Percentiles rank a stretch among this genome's conserved stretches.
These are phyloP conservation scores for Labeo catla DNA, from an alignment of 2,113 vertebrate genomes.

Conservation along the genomic window DNA sequence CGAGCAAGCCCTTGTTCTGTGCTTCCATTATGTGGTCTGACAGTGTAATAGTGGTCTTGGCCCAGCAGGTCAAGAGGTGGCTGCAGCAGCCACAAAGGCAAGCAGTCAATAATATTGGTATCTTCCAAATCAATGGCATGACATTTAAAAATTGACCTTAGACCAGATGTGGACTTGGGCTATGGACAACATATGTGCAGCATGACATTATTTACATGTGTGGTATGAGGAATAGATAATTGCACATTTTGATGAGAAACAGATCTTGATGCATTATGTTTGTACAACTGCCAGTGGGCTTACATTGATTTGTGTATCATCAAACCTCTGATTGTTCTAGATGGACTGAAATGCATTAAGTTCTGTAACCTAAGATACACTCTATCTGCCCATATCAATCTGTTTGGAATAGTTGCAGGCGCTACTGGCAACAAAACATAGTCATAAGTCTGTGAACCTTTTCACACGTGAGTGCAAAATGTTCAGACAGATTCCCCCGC, in stretches of 20 bases:
- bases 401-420: background rate
- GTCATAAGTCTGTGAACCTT: slow-evolving; percentile 19
- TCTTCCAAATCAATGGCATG: slow-evolving; percentile 55
- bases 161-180: slow-evolving; percentile 57
- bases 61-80: slow-evolving; percentile 57
- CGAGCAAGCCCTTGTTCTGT: slow-evolving; percentile 20
- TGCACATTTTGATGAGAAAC: slow-evolving; percentile 33
- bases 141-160: slow-evolving; percentile 60
- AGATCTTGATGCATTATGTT: slow-evolving; percentile 14
- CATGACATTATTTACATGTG: slow-evolving; percentile 38
- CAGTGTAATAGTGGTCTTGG: slow-evolving; percentile 50
- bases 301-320: slow-evolving; percentile 5
- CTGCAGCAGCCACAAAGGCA: slow-evolving; percentile 48
- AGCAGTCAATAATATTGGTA: slow-evolving; percentile 55
- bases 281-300: background rate
- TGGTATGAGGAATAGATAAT: slow-evolving; percentile 38
- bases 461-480: slow-evolving; percentile 6
- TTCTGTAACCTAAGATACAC: background rate
- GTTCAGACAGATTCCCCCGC: background rate
- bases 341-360: background rate
- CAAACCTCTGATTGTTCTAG: slow-evolving; percentile 11
- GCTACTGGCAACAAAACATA: background rate
- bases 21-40: slow-evolving; percentile 50
- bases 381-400: background rate
- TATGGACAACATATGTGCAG: slow-evolving; percentile 42